These are phyloP conservation scores for Galerucella calmariensis DNA, from an alignment of 2,888 invertebrate genomes.

Conservation along the genomic window DNA sequence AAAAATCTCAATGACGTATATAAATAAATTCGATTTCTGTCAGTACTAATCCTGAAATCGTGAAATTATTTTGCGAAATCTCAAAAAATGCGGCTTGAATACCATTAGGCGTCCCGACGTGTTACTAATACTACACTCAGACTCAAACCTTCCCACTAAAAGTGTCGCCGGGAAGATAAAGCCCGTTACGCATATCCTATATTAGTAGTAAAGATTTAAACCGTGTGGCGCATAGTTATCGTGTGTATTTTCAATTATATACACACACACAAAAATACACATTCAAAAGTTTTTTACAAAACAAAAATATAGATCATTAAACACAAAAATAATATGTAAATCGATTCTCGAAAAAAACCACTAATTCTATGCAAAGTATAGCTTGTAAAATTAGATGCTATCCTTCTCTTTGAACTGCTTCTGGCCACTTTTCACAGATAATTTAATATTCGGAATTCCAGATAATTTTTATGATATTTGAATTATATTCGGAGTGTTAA, in stretches of 20 bases:
- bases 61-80: conserved; percentile 9
- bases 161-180: conserved; percentile 7
- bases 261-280: conserved; percentile 36
- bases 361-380: conserved; percentile 94
- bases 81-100: neutral
- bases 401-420: conserved; percentile 50
- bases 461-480: neutral
- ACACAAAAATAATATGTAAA: conserved; percentile 47
- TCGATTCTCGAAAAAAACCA: conserved; percentile 80
- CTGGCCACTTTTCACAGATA: conserved; percentile 32
- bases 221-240: conserved; percentile 40
- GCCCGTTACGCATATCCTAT: conserved; percentile 16
- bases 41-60: neutral
- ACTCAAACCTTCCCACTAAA: conserved; percentile 37
- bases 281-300: conserved; percentile 25
- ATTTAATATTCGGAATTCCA: neutral
- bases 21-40: neutral
- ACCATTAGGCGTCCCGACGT: neutral
- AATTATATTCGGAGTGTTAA: neutral
- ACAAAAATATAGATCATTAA: neutral
- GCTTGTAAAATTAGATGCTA: conserved; percentile 73
- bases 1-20: neutral
- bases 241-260: conserved; percentile 42
- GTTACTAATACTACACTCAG: conserved; percentile 42
- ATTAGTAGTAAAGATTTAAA: conserved; percentile 42